Evolutionary conservation across 1,140 invertebrate genomes (phyloP), one percentile per base, ranked within the genome.

Genomic region (Zophobas morio): DNA sequence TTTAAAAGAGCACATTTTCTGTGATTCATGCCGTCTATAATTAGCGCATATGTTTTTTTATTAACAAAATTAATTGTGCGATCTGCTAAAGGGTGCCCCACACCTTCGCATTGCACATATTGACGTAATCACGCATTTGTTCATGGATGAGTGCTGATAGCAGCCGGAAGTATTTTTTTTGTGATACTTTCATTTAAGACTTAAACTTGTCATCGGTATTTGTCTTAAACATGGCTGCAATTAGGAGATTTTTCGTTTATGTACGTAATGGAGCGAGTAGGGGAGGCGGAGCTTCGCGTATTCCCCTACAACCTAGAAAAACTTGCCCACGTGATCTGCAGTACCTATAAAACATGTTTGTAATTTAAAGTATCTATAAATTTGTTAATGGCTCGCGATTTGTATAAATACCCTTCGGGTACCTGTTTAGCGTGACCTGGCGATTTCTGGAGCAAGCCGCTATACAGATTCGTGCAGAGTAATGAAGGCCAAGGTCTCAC

Each of bases 401-500:
- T 35, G 1, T 33, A 57, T 57, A 37, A 54, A n/a, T 60, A 60
- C 56, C 56, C 36, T 60, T 36, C 37, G 56, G 56, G 56, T 35
- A 2, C 8, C 35, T 46, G 42, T 46, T 37, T 1, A 36, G 56
- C 39, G 60, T 66, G 60, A 66, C 60, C 60, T 66, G 37, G 60
- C 60, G 39, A 66, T 66, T 66, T 66, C 60, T 66, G 60, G 60
- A 66, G 36, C 60, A 40, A 66, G 8, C 56, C 56, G 56, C 56
- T 60, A 60, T 8, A 51, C 49, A 51, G 49, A 51, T 51, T 20
- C 49, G 49, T 51, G n/a, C 49, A 51, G 2, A 2, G 20, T 51
- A n/a, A 66, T 66, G 60, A 66, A 66, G 60, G 60, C 60, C 60
- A 66, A 66, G 60, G 60, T 66, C 39, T 66, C 39, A 66, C 60